Percentiles rank a stretch among this genome's conserved stretches.
These are phyloP conservation scores for Rhinoderma darwinii DNA, from an alignment of 2,113 vertebrate genomes.

Conservation along the genomic window DNA sequence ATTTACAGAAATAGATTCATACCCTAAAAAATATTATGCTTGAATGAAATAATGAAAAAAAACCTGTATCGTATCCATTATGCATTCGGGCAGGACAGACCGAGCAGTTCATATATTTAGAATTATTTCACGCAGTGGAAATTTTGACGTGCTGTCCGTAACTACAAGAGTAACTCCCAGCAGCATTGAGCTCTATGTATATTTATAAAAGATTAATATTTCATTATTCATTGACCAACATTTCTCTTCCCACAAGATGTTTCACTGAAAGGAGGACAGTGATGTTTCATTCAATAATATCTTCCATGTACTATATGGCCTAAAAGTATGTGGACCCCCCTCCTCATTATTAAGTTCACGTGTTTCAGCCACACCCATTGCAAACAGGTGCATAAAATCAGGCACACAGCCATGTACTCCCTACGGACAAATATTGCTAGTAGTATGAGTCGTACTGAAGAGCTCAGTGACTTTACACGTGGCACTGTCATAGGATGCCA, in stretches of 20 bases:
- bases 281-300: background rate
- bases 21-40: background rate
- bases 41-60: background rate
- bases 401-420: too few species aligned
- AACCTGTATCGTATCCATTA: background rate
- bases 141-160: background rate
- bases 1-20: background rate
- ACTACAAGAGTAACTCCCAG: background rate
- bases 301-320: too few species aligned
- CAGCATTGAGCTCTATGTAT: conserved; percentile 15
- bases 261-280: background rate
- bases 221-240: conserved; percentile 3
- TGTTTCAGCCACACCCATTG: too few species aligned
- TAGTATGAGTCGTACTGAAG: too few species aligned
- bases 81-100: background rate
- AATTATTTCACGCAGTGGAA: background rate
- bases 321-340: too few species aligned
- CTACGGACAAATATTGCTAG: too few species aligned
- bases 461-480: too few species aligned
- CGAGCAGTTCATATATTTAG: background rate
- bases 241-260: background rate
- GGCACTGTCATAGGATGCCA: too few species aligned
- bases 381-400: too few species aligned
- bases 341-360: too few species aligned
- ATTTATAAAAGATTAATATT: conserved; percentile 35